Base-by-base conservation (phyloP, 2,113 vertebrate genomes). In the Dissostichus mawsoni region DNA sequence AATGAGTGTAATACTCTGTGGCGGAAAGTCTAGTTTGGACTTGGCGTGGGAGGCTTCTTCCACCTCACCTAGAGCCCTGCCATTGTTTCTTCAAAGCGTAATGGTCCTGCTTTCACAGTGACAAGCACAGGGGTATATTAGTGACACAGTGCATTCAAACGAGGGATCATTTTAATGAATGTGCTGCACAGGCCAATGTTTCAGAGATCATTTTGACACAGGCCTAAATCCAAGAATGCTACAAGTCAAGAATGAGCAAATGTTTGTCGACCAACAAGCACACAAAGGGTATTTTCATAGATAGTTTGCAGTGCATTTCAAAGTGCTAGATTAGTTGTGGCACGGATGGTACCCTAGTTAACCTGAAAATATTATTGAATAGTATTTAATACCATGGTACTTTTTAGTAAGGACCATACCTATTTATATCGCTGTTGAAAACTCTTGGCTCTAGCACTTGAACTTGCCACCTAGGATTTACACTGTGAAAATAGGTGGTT, bases 81-180 rank as follows among this genome's bases (percentile, higher is more conserved):
- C 64, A 74, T 75, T 83, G 79, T 88, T 89, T 90, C 84, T 90
- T 91, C 80, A 87, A 80, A 80, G 68, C 62, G 67, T 89, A 92
- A 92, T 85, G 89, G 88, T 79, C 56, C 73, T 53, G 64, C 82
- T 62, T 82, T 48, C 69, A 47, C 69, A 69, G 69, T 68, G 51
- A 80, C 80, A 85, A 84, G 76, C 73, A 69, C 73, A 71, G 59
- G 76, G 69, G 56, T 82, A 72, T 76, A 82, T 74, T 69, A 82
- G 78, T 71, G 76, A 85, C 81, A 80, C 61, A 77, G 69, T 61
- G 74, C 78, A 81, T 79, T 71, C 68, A 73, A 64, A 76, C 83
- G 61, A 47, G 76, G 66, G 64, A 69, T 74, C 63, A 59, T 88
- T 90, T 81, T 83, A 87, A 87, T 85, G 85, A 90, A 78, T 82